phyloP scores from a whole-genome alignment of 64 coral and sea anemone species.

The Orbicella faveolata region DNA sequence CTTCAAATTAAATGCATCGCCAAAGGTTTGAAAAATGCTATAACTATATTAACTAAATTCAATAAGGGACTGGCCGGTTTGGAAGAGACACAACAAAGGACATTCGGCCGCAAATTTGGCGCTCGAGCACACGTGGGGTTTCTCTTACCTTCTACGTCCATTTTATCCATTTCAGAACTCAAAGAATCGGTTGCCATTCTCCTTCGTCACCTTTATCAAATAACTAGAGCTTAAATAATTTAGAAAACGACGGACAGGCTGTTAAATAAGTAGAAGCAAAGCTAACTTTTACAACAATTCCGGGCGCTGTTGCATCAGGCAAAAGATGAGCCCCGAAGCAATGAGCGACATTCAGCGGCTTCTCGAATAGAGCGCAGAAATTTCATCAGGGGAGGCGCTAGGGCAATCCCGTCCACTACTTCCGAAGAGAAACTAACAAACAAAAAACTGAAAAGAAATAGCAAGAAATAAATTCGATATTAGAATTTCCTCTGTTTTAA shows the following conservation, averaged over 20 bases:
- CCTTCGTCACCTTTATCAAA: not conserved
- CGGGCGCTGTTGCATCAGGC: constrained; percentile 17
- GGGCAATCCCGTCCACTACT: too few relatives aligned
- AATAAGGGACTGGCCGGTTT: too few relatives aligned
- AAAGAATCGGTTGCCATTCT: constrained; percentile 30
- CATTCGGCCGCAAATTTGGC: not conserved
- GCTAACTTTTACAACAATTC: not conserved
- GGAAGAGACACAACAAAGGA: too few relatives aligned
- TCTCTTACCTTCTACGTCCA: constrained; percentile 40
- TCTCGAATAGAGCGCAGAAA: too few relatives aligned
- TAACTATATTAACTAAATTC: too few relatives aligned
- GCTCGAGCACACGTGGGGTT: not conserved
- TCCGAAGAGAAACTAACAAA: too few relatives aligned
- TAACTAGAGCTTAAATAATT: not conserved
- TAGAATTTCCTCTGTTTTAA: too few relatives aligned
- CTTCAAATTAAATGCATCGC: too few relatives aligned
- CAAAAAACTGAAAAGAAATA: too few relatives aligned
- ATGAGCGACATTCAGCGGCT: not conserved
- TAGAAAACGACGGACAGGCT: not conserved
- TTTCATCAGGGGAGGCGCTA: not conserved
- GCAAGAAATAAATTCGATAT: too few relatives aligned
- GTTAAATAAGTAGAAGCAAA: not conserved
- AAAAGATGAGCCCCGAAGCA: not conserved
- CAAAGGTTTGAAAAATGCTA: too few relatives aligned
- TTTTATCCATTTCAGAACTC: constrained; percentile 19